phyloP scores from a whole-genome alignment of 2,888 invertebrate species.

The Lacanobia wlatinum region DNA sequence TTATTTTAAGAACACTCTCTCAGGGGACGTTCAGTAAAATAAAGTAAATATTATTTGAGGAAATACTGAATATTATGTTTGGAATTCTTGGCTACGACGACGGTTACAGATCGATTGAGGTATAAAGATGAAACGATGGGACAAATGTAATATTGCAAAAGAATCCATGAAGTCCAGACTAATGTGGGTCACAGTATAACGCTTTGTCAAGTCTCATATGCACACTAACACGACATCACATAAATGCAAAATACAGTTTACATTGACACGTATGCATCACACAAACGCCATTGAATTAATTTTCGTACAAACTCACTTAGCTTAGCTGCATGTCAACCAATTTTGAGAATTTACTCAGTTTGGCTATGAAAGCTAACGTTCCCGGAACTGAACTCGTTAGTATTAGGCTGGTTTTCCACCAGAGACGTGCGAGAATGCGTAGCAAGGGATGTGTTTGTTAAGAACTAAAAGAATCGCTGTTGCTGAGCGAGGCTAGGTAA shows the following conservation, averaged over 20 bases:
- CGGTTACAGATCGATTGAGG: not conserved
- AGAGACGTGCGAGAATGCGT: no score
- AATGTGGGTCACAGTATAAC: no score
- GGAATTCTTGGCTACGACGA: not conserved
- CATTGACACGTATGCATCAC: not conserved
- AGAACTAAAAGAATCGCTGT: no score
- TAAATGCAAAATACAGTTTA: not conserved
- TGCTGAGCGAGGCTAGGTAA: no score
- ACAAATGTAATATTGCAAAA: not conserved
- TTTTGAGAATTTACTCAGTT: slow-evolving; percentile 14
- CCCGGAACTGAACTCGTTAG: not conserved
- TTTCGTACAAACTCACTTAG: not conserved
- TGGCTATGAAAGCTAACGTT: not conserved
- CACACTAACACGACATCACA: not conserved
- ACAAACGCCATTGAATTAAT: slow-evolving; percentile 8
- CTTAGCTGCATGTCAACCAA: slow-evolving; percentile 11
- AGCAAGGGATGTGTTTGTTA: no score
- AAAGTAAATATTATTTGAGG: slow-evolving; percentile 31
- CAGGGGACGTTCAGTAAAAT: slow-evolving; percentile 13
- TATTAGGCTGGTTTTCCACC: not conserved
- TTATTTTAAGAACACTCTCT: slow-evolving; percentile 52
- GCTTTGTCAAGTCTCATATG: not conserved
- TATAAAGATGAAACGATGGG: not conserved
- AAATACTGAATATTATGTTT: slow-evolving; percentile 11
- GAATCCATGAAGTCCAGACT: no score